Evolutionary conservation across 2,113 vertebrate genomes (phyloP), one percentile per base, ranked within the genome.

Genomic region (Neolamprologus cancellatus): DNA sequence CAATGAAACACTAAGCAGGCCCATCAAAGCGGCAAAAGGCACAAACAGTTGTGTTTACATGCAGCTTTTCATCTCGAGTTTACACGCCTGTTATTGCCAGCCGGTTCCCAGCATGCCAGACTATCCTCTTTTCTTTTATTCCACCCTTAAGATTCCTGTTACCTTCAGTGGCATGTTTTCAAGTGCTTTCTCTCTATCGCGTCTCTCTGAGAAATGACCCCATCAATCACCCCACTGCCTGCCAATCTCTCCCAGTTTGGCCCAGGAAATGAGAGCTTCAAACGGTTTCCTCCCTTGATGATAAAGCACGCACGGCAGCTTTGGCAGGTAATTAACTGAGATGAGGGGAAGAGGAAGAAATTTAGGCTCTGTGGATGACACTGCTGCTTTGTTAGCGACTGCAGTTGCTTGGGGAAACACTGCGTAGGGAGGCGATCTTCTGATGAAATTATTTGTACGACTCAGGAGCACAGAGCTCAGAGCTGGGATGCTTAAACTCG

Each of bases 191-290:
- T 81, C 64, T 81, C 39, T 12, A 32, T 87, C 79, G 64, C 13
- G 12, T 86, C 83, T 74, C 48, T 20, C 76, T 5, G 50, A 85
- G 66, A 81, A 82, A 34, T 50, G 69, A 69, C 71, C 61, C 53
- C 81, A 88, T 92, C 81, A 84, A 84, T 86, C 81, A 83, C 23
- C 64, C 50, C 30, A 13, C 84, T 30, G 69, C 88, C 79, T 64
- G 89, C 84, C 90, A 88, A 54, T 87, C 83, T 84, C 78, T 32
- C 36, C 8, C 81, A 52, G 53, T n/a, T 55, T 53, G 52, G 86
- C 6, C 15, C 84, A 89, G 90, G 90, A 94, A 91, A 92, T 74
- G 78, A 91, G 81, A 79, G 74, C 87, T 81, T 91, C 88, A 84
- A 11, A 88, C 11, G 61, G 76, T 84, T 85, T 91, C 89, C 90